Evolutionary conservation across 2,888 invertebrate species (phyloP).

Genomic region (Pelosia muscerda): DNA sequence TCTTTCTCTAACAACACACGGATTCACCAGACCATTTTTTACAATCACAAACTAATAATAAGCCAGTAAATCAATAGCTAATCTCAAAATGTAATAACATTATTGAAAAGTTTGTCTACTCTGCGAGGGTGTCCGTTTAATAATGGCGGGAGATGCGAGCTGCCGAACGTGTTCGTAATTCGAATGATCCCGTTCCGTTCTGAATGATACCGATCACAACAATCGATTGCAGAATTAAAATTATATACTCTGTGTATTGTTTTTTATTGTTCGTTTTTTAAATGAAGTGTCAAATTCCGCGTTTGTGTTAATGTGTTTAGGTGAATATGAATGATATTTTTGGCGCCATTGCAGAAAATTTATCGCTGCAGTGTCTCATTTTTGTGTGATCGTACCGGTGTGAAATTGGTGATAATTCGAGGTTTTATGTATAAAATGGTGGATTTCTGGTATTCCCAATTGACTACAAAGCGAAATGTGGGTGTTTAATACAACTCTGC

Average conservation of each 20-base stretch:
- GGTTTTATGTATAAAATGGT: no score
- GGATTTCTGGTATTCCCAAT: no score
- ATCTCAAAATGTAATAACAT: slow-evolving; percentile 44
- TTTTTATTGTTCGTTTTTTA: slow-evolving; percentile 1
- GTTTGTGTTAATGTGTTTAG: not conserved
- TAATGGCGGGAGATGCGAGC: slow-evolving; percentile 36
- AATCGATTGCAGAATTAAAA: slow-evolving; percentile 9
- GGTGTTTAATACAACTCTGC: no score
- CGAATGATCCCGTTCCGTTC: slow-evolving; percentile 14
- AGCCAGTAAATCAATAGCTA: slow-evolving; percentile 26
- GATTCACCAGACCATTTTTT: not conserved
- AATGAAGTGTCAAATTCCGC: not conserved
- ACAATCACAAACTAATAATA: not conserved
- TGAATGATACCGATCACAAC: slow-evolving; percentile 16
- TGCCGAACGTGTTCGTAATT: slow-evolving; percentile 41
- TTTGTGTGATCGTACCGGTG: no score
- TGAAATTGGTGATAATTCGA: no score
- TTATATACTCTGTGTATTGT: slow-evolving; percentile 9
- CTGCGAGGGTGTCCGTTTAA: slow-evolving; percentile 45
- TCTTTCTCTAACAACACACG: no score
- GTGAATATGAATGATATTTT: no score
- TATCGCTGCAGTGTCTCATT: no score
- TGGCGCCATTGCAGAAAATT: no score
- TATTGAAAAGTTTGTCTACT: slow-evolving; percentile 41
- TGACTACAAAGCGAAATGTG: no score